Percentiles rank a stretch among this genome's conserved stretches.
Evolutionary conservation across 2,113 vertebrate species (phyloP).

Genomic region (Odontesthes bonariensis): DNA sequence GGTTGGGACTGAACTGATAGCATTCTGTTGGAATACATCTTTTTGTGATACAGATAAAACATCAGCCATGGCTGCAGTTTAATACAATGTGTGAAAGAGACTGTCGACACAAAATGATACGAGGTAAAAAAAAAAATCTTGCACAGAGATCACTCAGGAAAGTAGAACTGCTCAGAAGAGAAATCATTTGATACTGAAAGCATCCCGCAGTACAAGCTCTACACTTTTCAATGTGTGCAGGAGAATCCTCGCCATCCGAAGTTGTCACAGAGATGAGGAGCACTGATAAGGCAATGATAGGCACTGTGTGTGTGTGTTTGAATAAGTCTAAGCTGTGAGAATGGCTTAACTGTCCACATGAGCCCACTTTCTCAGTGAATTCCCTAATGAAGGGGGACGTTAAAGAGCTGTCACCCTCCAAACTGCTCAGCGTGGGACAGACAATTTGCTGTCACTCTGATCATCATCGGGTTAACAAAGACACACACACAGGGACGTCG

Average conservation of each 20-base stretch:
- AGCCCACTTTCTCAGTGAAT: constrained; percentile 16
- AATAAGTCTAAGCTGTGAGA: constrained; percentile 9
- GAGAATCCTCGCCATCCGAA: neutral
- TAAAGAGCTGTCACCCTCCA: constrained; percentile 57
- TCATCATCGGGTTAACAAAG: constrained; percentile 43
- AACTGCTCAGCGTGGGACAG: constrained; percentile 44
- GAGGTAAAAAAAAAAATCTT: neutral
- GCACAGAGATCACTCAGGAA: neutral
- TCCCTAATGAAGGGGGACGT: constrained; percentile 55
- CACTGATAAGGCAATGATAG: constrained; percentile 36
- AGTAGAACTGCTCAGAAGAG: neutral
- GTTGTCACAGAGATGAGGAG: constrained; percentile 16
- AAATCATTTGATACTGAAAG: constrained; percentile 9
- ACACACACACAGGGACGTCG: constrained; percentile 35
- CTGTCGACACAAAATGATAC: neutral
- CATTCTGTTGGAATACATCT: neutral
- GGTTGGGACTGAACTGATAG: neutral
- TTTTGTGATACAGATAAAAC: neutral
- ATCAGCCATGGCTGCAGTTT: neutral
- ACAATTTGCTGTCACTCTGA: constrained; percentile 62
- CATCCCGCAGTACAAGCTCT: neutral
- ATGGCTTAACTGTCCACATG: neutral
- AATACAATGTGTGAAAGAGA: neutral
- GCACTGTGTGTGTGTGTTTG: constrained; percentile 20
- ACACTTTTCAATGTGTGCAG: neutral